Base-by-base conservation (phyloP, 2,888 invertebrate genomes). In the Malachius bipustulatus region DNA sequence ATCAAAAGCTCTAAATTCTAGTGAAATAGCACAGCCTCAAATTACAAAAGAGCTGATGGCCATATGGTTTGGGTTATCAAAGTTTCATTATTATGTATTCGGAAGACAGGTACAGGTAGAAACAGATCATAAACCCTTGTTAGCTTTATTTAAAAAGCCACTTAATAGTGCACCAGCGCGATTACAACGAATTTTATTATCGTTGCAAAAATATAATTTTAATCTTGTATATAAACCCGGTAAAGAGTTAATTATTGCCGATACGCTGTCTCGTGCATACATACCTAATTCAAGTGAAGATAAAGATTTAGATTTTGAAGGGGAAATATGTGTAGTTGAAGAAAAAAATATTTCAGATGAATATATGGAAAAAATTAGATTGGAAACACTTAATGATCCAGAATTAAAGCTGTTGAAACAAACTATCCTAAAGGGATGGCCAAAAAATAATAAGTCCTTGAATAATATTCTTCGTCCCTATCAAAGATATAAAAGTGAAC, bases 231-330 rank as follows among this genome's bases (percentile, higher is more conserved):
- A n/a, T n/a, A n/a, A n/a, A n/a, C n/a, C n/a, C n/a, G n/a, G n/a
- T n/a, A n/a, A 36, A 19, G 12, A 41, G 11, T 6, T 41, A 14
- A 14, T 36, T 26, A 30, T 40, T 11, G 41, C 41, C n/a, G 41
- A 41, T 30, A 26, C 39, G 12, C 26, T 36, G n/a, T 39, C 28
- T 8, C 14, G 33, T 10, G 30, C 38, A 14, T 38, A 30, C 15
- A 13, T 30, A 15, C 10, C 16, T 6, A 29, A 28, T 4, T 14
- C 6, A 14, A 26, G 16, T n/a, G 35, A 36, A 8, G 26, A 28
- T 32, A 29, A 28, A 26, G 31, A 39, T 29, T 15, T 24, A 3
- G 34, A 37, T 13, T 26, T 37, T 8, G n/a, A 16, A 11, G 16
- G 15, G 11, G 31, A 38, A 10, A 27, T 38, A 9, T 30, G 31